A percentile compares a stretch with the other conserved stretches of the same genome.
Conservation (phyloP, 1,140 invertebrate species). For the Acyrthosiphon pisum region DNA sequence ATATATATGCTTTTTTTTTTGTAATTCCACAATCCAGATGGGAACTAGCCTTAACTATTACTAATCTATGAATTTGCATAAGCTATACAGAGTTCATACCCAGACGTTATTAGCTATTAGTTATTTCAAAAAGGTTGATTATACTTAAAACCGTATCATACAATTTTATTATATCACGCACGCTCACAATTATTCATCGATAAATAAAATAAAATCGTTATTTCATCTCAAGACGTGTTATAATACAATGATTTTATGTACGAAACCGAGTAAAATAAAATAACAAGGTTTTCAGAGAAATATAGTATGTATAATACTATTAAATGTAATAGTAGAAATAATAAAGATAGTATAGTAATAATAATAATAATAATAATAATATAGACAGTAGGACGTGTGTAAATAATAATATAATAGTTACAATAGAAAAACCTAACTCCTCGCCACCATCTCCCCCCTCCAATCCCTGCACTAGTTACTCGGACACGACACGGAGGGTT, state of each 20-base stretch:
- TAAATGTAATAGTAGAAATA: not conserved
- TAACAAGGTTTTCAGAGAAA: not conserved
- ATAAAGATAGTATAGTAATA: not conserved
- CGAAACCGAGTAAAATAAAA: not conserved
- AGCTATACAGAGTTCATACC: too few species aligned
- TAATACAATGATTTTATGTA: not conserved
- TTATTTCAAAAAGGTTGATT: too few species aligned
- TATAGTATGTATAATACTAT: not conserved
- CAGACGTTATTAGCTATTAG: too few species aligned
- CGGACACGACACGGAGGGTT: not conserved
- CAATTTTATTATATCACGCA: too few species aligned
- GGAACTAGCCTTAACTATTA: too few species aligned
- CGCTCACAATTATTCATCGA: not conserved
- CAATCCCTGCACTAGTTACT: not conserved
- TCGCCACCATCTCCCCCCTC: not conserved
- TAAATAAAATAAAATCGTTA: not conserved
- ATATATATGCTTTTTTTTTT: too few species aligned
- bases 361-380: conserved; percentile 8
- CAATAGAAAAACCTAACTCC: conserved; percentile 27
- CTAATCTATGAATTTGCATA: too few species aligned
- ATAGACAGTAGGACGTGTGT: conserved; percentile 29
- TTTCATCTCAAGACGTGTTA: not conserved
- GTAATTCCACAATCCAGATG: too few species aligned
- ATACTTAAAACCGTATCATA: too few species aligned
- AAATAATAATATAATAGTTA: not conserved